Conservation (phyloP, 2,888 invertebrate species). For the Stomorhina lunata region DNA sequence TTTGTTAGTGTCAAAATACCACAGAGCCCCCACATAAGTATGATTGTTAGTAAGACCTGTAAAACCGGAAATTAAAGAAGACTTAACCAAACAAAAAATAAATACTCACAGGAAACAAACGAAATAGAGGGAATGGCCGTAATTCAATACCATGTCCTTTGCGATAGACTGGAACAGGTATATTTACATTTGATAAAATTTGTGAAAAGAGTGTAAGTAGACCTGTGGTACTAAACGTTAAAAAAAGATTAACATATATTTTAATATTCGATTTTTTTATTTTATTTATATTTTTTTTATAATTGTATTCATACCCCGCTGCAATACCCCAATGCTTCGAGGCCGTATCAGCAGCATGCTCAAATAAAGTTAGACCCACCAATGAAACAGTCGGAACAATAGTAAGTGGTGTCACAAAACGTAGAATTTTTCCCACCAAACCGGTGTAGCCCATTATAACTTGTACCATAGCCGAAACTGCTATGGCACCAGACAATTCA, state of each 20-base stretch:
- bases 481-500: constrained; percentile 90
- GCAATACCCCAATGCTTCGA: constrained; percentile 92
- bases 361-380: constrained; percentile 90
- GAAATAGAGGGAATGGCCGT: constrained; percentile 86
- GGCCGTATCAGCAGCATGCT: constrained; percentile 89
- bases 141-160: constrained; percentile 82
- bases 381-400: constrained; percentile 91
- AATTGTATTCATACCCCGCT: constrained; percentile 82
- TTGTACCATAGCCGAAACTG: constrained; percentile 88
- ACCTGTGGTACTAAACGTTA: constrained; percentile 83
- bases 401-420: constrained; percentile 89
- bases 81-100: neutral
- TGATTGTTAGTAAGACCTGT: constrained; percentile 88
- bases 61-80: neutral
- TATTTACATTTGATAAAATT: constrained; percentile 84
- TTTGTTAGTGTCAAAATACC: constrained; percentile 85
- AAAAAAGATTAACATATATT: constrained; percentile 55
- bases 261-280: too few relatives aligned
- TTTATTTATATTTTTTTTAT: too few relatives aligned
- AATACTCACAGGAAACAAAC: constrained; percentile 85
- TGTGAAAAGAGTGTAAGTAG: constrained; percentile 90
- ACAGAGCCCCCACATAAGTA: constrained; percentile 88
- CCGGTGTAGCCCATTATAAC: constrained; percentile 87
- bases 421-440: constrained; percentile 86
- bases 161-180: constrained; percentile 83